Base-by-base conservation (phyloP, 2,888 invertebrate species). In the Erebia ligea region DNA sequence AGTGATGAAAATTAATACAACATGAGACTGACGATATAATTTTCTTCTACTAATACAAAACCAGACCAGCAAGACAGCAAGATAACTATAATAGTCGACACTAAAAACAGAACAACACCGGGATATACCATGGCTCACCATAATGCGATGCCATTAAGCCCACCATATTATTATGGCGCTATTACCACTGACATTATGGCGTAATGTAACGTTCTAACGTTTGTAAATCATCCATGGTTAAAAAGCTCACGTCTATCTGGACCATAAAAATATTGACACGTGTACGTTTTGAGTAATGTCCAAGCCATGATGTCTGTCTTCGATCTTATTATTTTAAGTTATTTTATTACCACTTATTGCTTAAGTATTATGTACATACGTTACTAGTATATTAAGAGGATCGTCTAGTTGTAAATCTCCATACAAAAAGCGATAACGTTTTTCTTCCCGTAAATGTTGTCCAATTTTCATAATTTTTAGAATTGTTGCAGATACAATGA, bases 111-210 rank as follows among this genome's bases (percentile, higher is more conserved):
- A 74, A 68, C 59, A 58, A 67, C 67, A 58, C 67, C 48, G 67
- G 62, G 68, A 72, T 70, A 72, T 64, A 50, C 70, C 70, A 74
- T 67, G 70, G 58, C 62, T 57, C 63, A 66, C 70, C 74, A 71
- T 74, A 74, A 74, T 68, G 70, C 74, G 69, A 54, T 58, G 61
- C 73, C 75, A 79, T 76, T 77, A 75, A 78, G 73, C 73, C 72
- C 67, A 76, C 73, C 73, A 72, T 75, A 75, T 72, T 74, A 80
- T 79, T 76, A 77, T 73, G 70, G 68, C 70, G 71, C 76, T 73
- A 77, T 78, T 76, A 78, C 70, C 70, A 65, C 59, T 45, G 52
- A 68, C 76, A 76, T 79, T 76, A 80, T 76, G 75, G 72, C 67
- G 74, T 75, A 76, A 74, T 74, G 74, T 70, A 68, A 74, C 70